phyloP scores from a whole-genome alignment of 2,888 invertebrate genomes.

The Tuberolachnus salignus region DNA sequence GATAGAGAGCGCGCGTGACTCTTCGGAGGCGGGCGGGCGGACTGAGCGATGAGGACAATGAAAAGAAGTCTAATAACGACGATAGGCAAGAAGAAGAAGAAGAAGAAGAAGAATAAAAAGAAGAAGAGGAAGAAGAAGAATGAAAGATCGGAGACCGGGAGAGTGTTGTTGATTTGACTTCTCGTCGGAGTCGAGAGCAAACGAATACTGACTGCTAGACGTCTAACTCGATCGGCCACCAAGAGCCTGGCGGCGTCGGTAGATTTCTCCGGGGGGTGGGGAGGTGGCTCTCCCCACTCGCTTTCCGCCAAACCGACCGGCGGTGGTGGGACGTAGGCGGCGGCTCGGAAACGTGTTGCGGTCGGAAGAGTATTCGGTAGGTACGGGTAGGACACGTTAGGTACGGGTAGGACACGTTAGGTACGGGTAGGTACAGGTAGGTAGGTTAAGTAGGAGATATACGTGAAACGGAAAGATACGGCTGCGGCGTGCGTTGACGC shows the following conservation, averaged over 20 bases:
- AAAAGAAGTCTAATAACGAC: too few relatives aligned
- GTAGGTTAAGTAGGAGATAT: background rate
- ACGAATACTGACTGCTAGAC: constrained; percentile 39
- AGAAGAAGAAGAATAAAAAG: background rate
- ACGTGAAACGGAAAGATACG: constrained; percentile 5
- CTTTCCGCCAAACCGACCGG: too few relatives aligned
- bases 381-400: background rate
- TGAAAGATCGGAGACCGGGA: background rate
- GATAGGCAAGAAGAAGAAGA: background rate
- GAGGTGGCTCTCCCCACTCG: background rate
- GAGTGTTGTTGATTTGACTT: background rate
- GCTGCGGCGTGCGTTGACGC: background rate
- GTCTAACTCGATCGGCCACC: constrained; percentile 12
- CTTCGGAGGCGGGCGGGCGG: background rate
- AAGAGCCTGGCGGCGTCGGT: constrained; percentile 22
- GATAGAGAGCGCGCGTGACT: background rate
- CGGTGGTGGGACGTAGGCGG: background rate
- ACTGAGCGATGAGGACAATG: background rate
- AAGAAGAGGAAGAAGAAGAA: background rate
- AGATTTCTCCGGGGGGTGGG: constrained; percentile 26
- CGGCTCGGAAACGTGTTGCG: background rate
- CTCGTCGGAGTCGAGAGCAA: constrained; percentile 12
- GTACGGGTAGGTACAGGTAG: background rate
- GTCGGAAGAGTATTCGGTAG: background rate
- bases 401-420: background rate